Base-by-base conservation (phyloP, 2,888 invertebrate species). In the Chironomus tentans region DNA sequence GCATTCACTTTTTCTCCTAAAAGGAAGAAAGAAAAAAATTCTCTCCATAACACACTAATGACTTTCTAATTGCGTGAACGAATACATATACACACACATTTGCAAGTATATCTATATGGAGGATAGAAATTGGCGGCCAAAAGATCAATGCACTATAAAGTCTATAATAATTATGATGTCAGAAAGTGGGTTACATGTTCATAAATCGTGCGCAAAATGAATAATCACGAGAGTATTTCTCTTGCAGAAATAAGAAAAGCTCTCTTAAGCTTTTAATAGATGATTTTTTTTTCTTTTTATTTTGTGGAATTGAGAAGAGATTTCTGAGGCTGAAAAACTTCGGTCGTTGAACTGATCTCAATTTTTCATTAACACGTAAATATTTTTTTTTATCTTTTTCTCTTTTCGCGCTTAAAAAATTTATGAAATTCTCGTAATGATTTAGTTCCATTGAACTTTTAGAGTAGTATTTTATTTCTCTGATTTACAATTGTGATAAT, bases 261-360 rank as follows among this genome's bases (percentile, higher is more conserved):
- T 65, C 65, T 56, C 56, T 56, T 56, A n/a, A 56, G 56, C 56
- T 56, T 56, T 56, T 56, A 38, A 38, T 38, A 38, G 38, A 38
- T n/a, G 18, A 18, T 6, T 15, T 18, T 15, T 15, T 56, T 7
- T 15, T 56, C 2, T 56, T 18, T 1, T 1, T 62, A 1, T 24
- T 65, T 65, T 22, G 65, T 12, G n/a, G 13, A 65, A 21, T 21
- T 21, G 24, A 65, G 21, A 65, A 62, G 22, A 75, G 74, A 50
- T 68, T 68, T 46, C 15, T 47, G 15, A 50, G 4, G 10, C 38
- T 28, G 28, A 28, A 2, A 4, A 28, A n/a, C n/a, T n/a, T n/a
- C 48, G 76, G 76, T 68, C 76, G 56, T 48, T 69, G 76, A 76
- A 76, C 76, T 47, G 76, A 69, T 76, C 76, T 76, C 76, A 56